These are phyloP conservation scores for Polyodon spathula DNA, from an alignment of 2,113 vertebrate species.

Conservation along the genomic window DNA sequence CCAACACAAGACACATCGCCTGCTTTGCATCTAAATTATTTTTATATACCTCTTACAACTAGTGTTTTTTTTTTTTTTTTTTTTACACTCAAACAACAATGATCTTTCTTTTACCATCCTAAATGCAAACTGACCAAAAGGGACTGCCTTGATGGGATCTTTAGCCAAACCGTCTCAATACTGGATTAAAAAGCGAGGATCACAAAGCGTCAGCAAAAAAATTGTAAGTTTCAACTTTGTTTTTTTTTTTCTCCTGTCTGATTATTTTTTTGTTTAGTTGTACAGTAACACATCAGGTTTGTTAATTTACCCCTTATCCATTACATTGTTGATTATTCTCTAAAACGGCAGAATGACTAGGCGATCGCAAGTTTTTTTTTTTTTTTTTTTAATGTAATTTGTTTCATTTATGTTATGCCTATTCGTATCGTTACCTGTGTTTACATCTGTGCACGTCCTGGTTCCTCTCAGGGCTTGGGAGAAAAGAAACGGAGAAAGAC, in stretches of 20 bases:
- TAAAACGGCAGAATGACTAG: slow-evolving; percentile 33
- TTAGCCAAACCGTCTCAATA: slow-evolving; percentile 75
- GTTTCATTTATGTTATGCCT: slow-evolving; percentile 44
- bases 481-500: slow-evolving; percentile 48
- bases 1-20: slow-evolving; percentile 70
- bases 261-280: slow-evolving; percentile 42
- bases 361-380: slow-evolving; percentile 45
- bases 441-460: slow-evolving; percentile 67
- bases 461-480: slow-evolving; percentile 51
- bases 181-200: slow-evolving; percentile 81
- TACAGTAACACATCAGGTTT: slow-evolving; percentile 41
- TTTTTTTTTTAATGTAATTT: slow-evolving; percentile 47
- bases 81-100: slow-evolving; percentile 73
- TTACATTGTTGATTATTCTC: slow-evolving; percentile 38
- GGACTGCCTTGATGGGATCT: slow-evolving; percentile 85
- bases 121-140: slow-evolving; percentile 71
- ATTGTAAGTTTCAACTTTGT: slow-evolving; percentile 93
- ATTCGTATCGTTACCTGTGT: slow-evolving; percentile 63
- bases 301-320: slow-evolving; percentile 32
- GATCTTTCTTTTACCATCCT: slow-evolving; percentile 73
- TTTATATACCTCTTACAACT: slow-evolving; percentile 74
- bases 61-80: slow-evolving; percentile 59
- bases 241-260: slow-evolving; percentile 57
- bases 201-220: slow-evolving; percentile 68
- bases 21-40: slow-evolving; percentile 78